A percentile compares a stretch with the other conserved stretches of the same genome.
phyloP scores from a whole-genome alignment of 1,140 invertebrate species.

The Scaptomyza hsui region DNA sequence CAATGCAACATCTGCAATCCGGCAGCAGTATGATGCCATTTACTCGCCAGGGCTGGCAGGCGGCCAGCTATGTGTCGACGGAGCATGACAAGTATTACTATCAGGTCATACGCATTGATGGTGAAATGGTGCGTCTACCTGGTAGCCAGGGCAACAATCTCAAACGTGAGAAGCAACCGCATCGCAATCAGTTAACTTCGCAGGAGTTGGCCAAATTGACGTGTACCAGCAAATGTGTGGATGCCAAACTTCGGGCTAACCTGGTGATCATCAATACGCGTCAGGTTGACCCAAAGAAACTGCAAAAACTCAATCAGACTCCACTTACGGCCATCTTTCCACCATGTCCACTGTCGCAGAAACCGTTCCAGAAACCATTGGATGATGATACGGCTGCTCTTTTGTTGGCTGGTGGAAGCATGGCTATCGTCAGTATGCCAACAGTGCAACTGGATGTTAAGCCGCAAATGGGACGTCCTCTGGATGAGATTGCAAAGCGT shows the following conservation, averaged over 20 bases:
- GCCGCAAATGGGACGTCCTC: constrained; percentile 67
- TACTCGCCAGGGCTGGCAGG: constrained; percentile 79
- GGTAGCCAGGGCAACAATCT: constrained; percentile 73
- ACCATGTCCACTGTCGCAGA: constrained; percentile 76
- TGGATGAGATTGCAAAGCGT: constrained; percentile 77
- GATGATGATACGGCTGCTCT: constrained; percentile 74
- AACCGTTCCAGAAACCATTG: constrained; percentile 64
- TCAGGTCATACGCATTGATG: constrained; percentile 65
- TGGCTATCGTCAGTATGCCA: constrained; percentile 80
- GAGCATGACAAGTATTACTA: constrained; percentile 74
- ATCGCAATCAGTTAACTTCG: constrained; percentile 41
- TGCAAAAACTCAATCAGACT: constrained; percentile 59
- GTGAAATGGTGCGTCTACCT: constrained; percentile 58
- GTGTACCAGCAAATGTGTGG: constrained; percentile 44
- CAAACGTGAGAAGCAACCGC: constrained; percentile 62
- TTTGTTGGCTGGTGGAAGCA: constrained; percentile 70
- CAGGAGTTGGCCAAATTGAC: constrained; percentile 14
- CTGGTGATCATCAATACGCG: constrained; percentile 55
- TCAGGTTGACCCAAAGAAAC: background rate
- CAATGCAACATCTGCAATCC: constrained; percentile 63
- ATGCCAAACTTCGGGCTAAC: constrained; percentile 41
- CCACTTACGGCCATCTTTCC: constrained; percentile 64
- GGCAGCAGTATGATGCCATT: constrained; percentile 64
- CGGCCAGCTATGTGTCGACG: constrained; percentile 76
- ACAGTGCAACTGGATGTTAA: constrained; percentile 74